These are phyloP conservation scores for Dioctria rufipes DNA, from an alignment of 2,888 invertebrate genomes.

Conservation along the genomic window DNA sequence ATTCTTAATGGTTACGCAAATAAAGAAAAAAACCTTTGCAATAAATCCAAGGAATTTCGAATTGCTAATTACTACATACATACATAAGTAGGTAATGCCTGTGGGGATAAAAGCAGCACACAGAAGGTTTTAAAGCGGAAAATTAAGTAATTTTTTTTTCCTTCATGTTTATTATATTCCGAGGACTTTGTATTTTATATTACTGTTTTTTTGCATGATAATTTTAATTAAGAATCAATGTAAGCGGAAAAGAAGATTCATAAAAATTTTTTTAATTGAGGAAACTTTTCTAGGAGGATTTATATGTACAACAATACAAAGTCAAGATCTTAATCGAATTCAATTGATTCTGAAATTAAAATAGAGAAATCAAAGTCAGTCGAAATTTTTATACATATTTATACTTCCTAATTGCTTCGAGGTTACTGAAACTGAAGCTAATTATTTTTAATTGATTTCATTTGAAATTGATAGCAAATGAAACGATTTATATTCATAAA, in stretches of 20 bases:
- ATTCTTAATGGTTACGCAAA: constrained; percentile 34
- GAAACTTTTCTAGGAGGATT: neutral
- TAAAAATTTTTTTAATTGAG: neutral
- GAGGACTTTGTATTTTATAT: constrained; percentile 1
- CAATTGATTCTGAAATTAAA: too few relatives aligned
- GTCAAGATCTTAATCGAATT: too few relatives aligned
- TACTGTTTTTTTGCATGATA: neutral
- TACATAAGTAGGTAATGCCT: too few relatives aligned
- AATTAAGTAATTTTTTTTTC: neutral
- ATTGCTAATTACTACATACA: constrained; percentile 2
- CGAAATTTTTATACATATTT: too few relatives aligned
- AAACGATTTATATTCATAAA: too few relatives aligned
- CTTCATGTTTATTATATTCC: neutral
- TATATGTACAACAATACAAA: too few relatives aligned
- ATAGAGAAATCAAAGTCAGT: too few relatives aligned
- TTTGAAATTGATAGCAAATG: too few relatives aligned
- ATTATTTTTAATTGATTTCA: too few relatives aligned
- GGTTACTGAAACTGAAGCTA: too few relatives aligned
- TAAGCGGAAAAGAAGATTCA: neutral
- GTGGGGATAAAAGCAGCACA: too few relatives aligned
- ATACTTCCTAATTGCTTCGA: too few relatives aligned
- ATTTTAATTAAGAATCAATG: neutral
- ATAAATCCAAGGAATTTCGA: constrained; percentile 28
- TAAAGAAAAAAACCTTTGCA: constrained; percentile 20
- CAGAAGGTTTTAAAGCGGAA: neutral